Conservation (phyloP, 2,797 vertebrate genomes). For the Centropyge bicolor region DNA sequence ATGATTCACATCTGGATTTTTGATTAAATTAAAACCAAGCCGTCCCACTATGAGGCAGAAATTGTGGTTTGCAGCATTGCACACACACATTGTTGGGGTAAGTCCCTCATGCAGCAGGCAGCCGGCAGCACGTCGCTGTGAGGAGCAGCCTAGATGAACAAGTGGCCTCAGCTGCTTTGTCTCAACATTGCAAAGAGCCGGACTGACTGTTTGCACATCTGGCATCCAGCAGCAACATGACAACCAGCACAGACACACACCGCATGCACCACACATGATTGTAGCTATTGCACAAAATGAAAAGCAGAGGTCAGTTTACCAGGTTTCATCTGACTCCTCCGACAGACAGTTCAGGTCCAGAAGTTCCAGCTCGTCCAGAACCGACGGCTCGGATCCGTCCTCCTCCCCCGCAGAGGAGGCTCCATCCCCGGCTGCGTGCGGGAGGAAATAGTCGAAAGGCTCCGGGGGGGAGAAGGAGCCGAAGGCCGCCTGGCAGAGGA, state of each 20-base stretch:
- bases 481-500: slow-evolving; percentile 77
- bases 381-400: slow-evolving; percentile 66
- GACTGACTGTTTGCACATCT: too few relatives aligned
- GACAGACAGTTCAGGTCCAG: slow-evolving; percentile 88
- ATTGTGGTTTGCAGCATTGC: background rate
- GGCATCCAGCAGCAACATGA: too few relatives aligned
- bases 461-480: slow-evolving; percentile 48
- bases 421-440: slow-evolving; percentile 63
- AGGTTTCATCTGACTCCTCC: slow-evolving; percentile 88
- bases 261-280: background rate
- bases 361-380: slow-evolving; percentile 92
- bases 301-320: slow-evolving; percentile 80
- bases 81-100: background rate
- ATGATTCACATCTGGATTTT: background rate
- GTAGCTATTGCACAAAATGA: fast-evolving
- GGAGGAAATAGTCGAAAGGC: slow-evolving; percentile 86
- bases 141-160: too few relatives aligned
- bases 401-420: slow-evolving; percentile 29
- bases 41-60: background rate
- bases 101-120: too few relatives aligned
- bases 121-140: too few relatives aligned
- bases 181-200: too few relatives aligned
- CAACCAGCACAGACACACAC: background rate
- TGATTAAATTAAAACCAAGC: background rate
- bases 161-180: too few relatives aligned